Evolutionary conservation across 2,888 invertebrate genomes (phyloP).

Genomic region (Andrena trimmerana): DNA sequence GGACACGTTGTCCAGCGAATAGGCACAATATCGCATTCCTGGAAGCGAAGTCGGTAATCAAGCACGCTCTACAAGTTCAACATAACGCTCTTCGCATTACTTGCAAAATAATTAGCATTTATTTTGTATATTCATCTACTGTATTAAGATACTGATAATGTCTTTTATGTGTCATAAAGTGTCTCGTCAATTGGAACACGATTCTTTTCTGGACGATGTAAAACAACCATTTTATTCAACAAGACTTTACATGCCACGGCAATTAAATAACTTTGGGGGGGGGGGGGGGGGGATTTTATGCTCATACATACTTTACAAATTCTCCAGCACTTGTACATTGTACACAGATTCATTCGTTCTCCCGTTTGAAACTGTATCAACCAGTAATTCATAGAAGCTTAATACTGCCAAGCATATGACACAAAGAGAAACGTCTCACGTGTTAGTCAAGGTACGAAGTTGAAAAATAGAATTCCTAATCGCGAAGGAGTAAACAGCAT

Average conservation of each 20-base stretch:
- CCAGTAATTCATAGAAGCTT: neutral
- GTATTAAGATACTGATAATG: neutral
- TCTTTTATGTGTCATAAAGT: neutral
- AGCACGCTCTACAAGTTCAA: conserved; percentile 36
- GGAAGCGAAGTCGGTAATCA: conserved; percentile 49
- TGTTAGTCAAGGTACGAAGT: neutral
- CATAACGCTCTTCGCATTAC: conserved; percentile 6
- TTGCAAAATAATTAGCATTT: neutral
- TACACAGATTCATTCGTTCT: neutral
- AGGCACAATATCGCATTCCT: conserved; percentile 60
- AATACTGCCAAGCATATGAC: conserved; percentile 16
- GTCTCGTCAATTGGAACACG: conserved; percentile 24
- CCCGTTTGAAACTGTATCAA: neutral
- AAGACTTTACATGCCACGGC: conserved; percentile 46
- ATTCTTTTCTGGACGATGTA: conserved; percentile 18
- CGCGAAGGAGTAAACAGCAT: neutral
- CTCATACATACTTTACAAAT: conserved; percentile 2
- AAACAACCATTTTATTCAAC: conserved; percentile 57
- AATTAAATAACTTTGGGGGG: conserved; percentile 6
- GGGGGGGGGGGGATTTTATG: conserved; percentile 8
- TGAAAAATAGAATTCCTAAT: neutral
- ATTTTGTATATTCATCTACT: neutral
- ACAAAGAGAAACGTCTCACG: neutral
- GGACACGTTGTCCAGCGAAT: conserved; percentile 57
- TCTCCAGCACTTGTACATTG: conserved; percentile 4